These are phyloP conservation scores for Branchinecta sandiegonensis DNA, from an alignment of 2,888 invertebrate genomes.

Conservation along the genomic window DNA sequence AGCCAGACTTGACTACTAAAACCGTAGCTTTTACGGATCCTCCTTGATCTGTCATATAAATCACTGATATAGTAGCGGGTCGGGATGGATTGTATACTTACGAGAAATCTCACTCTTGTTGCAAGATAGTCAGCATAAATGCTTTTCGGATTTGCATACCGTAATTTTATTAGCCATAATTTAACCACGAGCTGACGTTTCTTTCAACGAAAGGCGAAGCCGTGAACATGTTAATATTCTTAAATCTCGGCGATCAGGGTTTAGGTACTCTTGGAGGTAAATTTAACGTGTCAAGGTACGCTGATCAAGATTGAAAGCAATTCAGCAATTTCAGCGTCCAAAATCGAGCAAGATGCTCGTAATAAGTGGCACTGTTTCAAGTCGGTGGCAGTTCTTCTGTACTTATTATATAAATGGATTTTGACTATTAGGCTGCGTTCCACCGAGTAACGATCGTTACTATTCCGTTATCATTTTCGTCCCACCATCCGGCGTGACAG, in stretches of 20 bases:
- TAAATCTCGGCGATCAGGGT: conserved; percentile 13
- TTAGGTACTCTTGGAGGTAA: neutral
- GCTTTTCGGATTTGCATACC: conserved; percentile 16
- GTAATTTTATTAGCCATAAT: conserved; percentile 15
- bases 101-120: neutral
- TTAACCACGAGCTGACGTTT: conserved; percentile 8
- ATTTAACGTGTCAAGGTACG: neutral
- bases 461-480: no score
- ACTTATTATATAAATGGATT: no score
- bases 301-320: no score
- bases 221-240: conserved; percentile 16
- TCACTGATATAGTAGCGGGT: conserved; percentile 1
- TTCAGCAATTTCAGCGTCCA: no score
- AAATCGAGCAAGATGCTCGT: no score
- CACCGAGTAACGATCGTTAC: no score
- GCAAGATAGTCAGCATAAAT: conserved; percentile 10
- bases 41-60: neutral
- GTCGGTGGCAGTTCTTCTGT: no score
- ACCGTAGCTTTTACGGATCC: no score
- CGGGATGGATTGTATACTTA: conserved; percentile 1
- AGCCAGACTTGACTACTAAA: no score
- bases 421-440: no score
- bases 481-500: no score
- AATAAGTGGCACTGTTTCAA: no score
- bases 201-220: conserved; percentile 5